Evolutionary conservation across 2,797 vertebrate species (phyloP), one percentile per base, ranked within the genome.

Genomic region (Enteromius treurensis): DNA sequence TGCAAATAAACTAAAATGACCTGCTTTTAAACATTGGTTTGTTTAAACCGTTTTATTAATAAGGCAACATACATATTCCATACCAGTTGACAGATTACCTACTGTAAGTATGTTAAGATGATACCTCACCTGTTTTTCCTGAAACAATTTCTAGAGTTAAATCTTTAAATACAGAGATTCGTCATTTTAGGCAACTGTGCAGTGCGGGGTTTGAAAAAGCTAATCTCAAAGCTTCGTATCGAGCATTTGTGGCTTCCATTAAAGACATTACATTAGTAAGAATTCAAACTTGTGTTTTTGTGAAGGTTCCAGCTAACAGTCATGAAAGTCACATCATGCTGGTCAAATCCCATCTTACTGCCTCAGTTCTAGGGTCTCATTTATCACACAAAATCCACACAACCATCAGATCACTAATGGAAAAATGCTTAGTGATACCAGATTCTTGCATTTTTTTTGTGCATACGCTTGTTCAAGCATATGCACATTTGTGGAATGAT

Each of bases 11-110:
- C 26, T 32, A 51, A 73, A 73, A 51, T 5, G 3, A 73, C 45
- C 15, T 21, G 26, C 5, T 64, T 64, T 53, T 15, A 34, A 75
- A 42, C 14, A 32, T 5, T 17, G 5, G 11, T 15, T 37, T 78
- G 83, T 88, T 51, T 62, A 53, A 85, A 87, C 81, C 87, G 86
- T 81, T 93, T 84, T 92, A 92, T 91, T 93, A 77, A 88, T 93
- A 94, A 94, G 92, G 92, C 92, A 94, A 89, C 89, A 91, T 84
- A 87, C 87, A 79, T 87, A 55, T 84, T 83, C 19, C 70, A 71
- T 81, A 84, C 84, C 85, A 37, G 19, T 14, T 88, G 83, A 32
- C 64, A 83, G 68, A 77, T 60, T 80, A 47, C 7, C 58, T 23
- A 75, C 37, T 71, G 65, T 74, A 79, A 82, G 74, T 64, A 26